Percentiles rank a stretch among this genome's conserved stretches.
Conservation (phyloP, 2,113 vertebrate genomes). For the Sinosuthora webbiana region DNA sequence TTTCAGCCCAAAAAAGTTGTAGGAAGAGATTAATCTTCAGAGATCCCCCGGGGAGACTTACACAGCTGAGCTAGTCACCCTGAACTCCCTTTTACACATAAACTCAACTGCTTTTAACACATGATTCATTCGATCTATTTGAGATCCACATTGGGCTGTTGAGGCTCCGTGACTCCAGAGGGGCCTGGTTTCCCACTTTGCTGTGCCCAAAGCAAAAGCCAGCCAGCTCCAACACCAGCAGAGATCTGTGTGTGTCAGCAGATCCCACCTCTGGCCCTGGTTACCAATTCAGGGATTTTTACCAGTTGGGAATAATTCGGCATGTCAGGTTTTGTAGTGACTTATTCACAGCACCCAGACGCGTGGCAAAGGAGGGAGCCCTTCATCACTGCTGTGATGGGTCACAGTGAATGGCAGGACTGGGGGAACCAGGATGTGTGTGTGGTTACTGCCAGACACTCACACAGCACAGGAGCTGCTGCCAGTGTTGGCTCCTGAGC, state of each 20-base stretch:
- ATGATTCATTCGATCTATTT: neutral
- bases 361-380: neutral
- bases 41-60: neutral
- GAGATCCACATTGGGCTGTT: neutral
- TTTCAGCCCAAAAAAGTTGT: neutral
- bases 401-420: fast-evolving
- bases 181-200: neutral
- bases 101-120: neutral
- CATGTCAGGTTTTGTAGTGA: neutral
- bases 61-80: neutral
- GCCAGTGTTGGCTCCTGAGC: fast-evolving
- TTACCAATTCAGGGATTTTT: neutral
- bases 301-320: neutral
- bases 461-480: fast-evolving
- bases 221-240: neutral
- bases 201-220: neutral
- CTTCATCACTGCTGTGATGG: fast-evolving
- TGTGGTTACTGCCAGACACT: neutral
- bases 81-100: neutral
- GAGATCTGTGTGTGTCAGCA: neutral
- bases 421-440: neutral
- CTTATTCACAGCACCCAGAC: neutral
- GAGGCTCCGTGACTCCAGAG: neutral
- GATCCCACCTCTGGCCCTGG: neutral
- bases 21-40: constrained; percentile 15